Evolutionary conservation across 2,888 invertebrate genomes (phyloP).

Genomic region (Lasioglossum oenotherae): DNA sequence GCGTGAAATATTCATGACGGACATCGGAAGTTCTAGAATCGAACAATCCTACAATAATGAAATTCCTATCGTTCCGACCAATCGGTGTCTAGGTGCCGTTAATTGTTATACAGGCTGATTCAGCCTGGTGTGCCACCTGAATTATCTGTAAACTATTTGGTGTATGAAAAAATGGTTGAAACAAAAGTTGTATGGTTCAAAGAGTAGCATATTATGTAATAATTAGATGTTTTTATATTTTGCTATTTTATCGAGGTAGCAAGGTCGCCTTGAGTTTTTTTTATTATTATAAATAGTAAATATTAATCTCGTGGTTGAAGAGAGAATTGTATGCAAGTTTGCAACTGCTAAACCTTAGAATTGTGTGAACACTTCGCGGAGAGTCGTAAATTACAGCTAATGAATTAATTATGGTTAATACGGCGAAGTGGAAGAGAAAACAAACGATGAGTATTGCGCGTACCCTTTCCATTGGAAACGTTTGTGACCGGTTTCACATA

Average conservation of each 20-base stretch:
- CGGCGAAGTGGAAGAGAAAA: neutral
- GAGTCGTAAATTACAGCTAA: neutral
- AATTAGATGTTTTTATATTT: too few relatives aligned
- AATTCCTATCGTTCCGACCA: neutral
- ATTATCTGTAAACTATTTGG: too few relatives aligned
- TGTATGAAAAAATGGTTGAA: too few relatives aligned
- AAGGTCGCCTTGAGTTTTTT: too few relatives aligned
- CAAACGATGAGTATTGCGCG: constrained; percentile 6
- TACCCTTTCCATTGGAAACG: constrained; percentile 26
- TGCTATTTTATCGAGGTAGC: too few relatives aligned
- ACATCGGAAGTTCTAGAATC: constrained; percentile 7
- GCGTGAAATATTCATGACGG: constrained; percentile 26
- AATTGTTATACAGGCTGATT: neutral
- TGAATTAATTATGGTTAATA: neutral
- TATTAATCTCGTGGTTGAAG: too few relatives aligned
- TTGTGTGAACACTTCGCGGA: neutral
- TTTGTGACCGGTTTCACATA: constrained; percentile 29
- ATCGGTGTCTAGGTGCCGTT: neutral
- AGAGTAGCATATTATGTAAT: too few relatives aligned
- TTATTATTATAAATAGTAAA: too few relatives aligned
- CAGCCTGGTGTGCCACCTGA: neutral
- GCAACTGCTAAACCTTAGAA: neutral
- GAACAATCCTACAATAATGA: neutral
- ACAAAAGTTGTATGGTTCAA: too few relatives aligned
- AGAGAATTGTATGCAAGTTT: neutral